Conservation (phyloP, 2,888 invertebrate species). For the Hypena proboscidalis region DNA sequence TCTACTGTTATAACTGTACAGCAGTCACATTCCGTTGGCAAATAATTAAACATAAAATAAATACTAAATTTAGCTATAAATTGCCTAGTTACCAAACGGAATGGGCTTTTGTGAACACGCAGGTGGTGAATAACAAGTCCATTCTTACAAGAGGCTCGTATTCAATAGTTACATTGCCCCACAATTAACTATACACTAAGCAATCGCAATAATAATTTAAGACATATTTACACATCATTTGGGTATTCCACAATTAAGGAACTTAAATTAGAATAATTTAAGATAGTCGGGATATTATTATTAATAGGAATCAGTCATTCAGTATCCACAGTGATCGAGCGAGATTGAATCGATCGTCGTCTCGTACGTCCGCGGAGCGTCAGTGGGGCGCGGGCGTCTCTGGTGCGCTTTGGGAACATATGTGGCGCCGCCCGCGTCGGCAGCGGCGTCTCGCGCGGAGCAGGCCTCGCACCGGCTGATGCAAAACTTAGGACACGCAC, state of each 20-base stretch:
- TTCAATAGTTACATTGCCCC: constrained; percentile 61
- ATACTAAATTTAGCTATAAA: constrained; percentile 81
- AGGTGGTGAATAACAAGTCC: constrained; percentile 83
- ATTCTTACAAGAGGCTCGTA: constrained; percentile 72
- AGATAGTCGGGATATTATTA: constrained; percentile 77
- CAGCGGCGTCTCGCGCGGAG: constrained; percentile 24
- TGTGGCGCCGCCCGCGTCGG: constrained; percentile 46
- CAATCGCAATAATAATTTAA: constrained; percentile 81
- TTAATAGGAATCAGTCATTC: constrained; percentile 83
- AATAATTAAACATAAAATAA: constrained; percentile 73
- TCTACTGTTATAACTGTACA: constrained; percentile 80
- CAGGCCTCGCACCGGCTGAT: constrained; percentile 35
- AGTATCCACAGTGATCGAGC: constrained; percentile 70
- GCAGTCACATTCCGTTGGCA: constrained; percentile 83
- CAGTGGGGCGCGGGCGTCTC: constrained; percentile 33
- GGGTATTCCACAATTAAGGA: constrained; percentile 72
- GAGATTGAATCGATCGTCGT: constrained; percentile 61
- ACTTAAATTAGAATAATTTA: constrained; percentile 82
- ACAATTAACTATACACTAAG: constrained; percentile 75
- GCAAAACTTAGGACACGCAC: constrained; percentile 42
- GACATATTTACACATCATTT: constrained; percentile 80
- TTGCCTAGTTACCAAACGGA: constrained; percentile 83
- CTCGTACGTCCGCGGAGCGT: constrained; percentile 46
- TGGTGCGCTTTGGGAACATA: constrained; percentile 47
- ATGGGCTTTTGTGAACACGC: constrained; percentile 84